Percentiles rank a stretch among this genome's conserved stretches.
Evolutionary conservation across 2,113 vertebrate species (phyloP).

Genomic region (Maccullochella peelii): DNA sequence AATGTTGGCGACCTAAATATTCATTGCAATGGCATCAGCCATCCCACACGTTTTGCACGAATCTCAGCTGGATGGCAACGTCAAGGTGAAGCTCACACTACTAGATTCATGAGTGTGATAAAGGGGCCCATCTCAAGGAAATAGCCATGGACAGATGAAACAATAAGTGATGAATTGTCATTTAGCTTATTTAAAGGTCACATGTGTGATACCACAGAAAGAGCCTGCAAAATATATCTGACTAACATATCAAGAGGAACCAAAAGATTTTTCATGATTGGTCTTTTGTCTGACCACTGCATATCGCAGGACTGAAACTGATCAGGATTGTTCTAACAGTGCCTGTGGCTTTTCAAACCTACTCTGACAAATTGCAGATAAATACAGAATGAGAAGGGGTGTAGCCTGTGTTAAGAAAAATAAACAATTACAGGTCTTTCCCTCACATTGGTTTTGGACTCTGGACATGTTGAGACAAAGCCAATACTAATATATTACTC

Average conservation of each 20-base stretch:
- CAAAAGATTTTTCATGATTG: neutral
- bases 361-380: constrained; percentile 1
- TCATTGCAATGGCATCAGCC: constrained; percentile 14
- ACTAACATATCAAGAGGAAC: neutral
- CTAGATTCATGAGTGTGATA: neutral
- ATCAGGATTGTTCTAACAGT: neutral
- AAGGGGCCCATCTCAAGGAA: neutral
- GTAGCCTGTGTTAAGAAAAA: constrained; percentile 8
- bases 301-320: neutral
- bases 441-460: constrained; percentile 30
- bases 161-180: neutral
- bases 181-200: neutral
- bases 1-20: constrained; percentile 1
- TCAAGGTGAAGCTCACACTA: neutral
- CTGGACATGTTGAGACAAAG: constrained; percentile 24
- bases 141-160: neutral
- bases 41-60: neutral
- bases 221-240: neutral
- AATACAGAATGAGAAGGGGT: neutral
- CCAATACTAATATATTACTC: constrained; percentile 7
- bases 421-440: neutral
- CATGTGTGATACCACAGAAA: neutral
- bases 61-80: neutral
- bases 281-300: neutral
- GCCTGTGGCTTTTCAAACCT: constrained; percentile 10